Conservation (phyloP, 2,888 invertebrate species). For the Villa cingulata region DNA sequence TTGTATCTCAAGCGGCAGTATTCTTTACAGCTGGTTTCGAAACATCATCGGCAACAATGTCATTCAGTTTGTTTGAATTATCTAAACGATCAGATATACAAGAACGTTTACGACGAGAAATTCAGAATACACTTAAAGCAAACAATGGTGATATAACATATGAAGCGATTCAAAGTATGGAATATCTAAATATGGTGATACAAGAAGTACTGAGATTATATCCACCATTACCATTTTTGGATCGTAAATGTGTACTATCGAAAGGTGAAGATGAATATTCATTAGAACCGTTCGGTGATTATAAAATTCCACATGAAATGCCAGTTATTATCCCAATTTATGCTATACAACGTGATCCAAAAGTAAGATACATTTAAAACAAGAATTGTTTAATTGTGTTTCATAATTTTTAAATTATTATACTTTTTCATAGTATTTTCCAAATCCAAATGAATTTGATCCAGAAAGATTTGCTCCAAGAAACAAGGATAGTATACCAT, state of each 20-base stretch:
- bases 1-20: constrained; percentile 13
- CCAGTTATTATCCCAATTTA: constrained; percentile 29
- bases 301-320: constrained; percentile 26
- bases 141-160: constrained; percentile 21
- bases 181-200: constrained; percentile 25
- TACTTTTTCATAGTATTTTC: too few species aligned
- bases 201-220: constrained; percentile 29
- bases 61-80: constrained; percentile 23
- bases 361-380: too few species aligned
- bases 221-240: constrained; percentile 32
- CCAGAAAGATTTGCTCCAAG: constrained; percentile 33
- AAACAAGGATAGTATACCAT: constrained; percentile 26
- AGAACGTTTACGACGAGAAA: constrained; percentile 24
- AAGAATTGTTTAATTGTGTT: too few species aligned
- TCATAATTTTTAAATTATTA: too few species aligned
- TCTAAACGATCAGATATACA: constrained; percentile 25
- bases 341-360: constrained; percentile 30
- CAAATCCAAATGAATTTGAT: constrained; percentile 28
- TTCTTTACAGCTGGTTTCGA: constrained; percentile 15
- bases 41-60: constrained; percentile 22
- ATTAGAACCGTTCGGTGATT: constrained; percentile 24
- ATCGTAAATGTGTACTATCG: constrained; percentile 26
- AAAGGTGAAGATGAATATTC: constrained; percentile 20
- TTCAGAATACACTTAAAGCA: constrained; percentile 17
- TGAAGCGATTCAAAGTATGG: constrained; percentile 24